phyloP scores from a whole-genome alignment of 2,113 vertebrate genomes.

The Meleagris gallopavo region DNA sequence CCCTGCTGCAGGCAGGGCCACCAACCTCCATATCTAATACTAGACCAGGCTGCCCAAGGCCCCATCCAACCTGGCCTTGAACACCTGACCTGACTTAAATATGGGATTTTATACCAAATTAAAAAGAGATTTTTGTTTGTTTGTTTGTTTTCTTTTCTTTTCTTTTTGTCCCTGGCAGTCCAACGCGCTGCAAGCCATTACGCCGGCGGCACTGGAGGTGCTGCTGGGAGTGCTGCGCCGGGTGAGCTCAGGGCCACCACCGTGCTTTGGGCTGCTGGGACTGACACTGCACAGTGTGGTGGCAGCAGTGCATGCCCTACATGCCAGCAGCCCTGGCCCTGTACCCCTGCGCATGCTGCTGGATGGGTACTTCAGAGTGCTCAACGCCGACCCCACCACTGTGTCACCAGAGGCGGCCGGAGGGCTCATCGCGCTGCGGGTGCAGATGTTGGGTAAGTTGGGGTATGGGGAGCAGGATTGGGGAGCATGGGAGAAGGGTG shows the following conservation, averaged over 20 bases:
- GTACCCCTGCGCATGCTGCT: constrained; percentile 87
- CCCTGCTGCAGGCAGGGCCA: no score
- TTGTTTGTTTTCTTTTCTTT: no score
- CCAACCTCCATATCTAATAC: no score
- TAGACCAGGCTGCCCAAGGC: no score
- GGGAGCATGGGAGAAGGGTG: neutral
- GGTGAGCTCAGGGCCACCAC: constrained; percentile 69
- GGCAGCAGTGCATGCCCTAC: constrained; percentile 87
- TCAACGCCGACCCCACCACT: constrained; percentile 85
- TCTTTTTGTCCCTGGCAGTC: constrained; percentile 69
- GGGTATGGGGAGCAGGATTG: fast-evolving
- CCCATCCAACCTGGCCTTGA: no score
- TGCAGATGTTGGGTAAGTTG: constrained; percentile 90
- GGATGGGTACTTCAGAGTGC: constrained; percentile 89
- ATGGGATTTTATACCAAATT: neutral
- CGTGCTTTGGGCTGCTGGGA: constrained; percentile 68
- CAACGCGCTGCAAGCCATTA: constrained; percentile 88
- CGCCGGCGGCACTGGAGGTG: constrained; percentile 80
- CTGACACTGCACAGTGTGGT: constrained; percentile 83
- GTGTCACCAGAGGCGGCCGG: constrained; percentile 7
- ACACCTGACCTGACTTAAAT: no score
- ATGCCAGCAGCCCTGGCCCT: constrained; percentile 85
- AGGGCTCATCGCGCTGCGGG: constrained; percentile 82
- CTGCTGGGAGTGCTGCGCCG: constrained; percentile 84
- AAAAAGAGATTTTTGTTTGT: neutral